Evolutionary conservation across 2,888 invertebrate genomes (phyloP).

Genomic region (Xestoiulus laeticollis): DNA sequence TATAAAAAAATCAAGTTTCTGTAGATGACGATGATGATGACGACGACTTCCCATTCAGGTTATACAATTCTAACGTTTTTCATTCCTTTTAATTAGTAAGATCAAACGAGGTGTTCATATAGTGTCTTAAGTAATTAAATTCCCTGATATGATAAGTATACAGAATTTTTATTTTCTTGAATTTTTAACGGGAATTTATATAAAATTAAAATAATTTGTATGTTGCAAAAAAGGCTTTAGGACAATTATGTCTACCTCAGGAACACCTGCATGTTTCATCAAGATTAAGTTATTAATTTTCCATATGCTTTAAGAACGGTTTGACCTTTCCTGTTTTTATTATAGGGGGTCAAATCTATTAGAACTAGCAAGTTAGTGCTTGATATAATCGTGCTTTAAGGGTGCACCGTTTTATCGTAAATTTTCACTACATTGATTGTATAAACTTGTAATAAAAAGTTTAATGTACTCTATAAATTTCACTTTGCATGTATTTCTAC

Average conservation of each 20-base stretch:
- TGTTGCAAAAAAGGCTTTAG: background rate
- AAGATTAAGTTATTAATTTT: background rate
- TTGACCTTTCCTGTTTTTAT: background rate
- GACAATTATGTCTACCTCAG: background rate
- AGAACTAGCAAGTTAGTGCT: background rate
- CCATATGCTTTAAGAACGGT: background rate
- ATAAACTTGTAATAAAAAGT: background rate
- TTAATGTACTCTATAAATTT: background rate
- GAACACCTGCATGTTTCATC: background rate
- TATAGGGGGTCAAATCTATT: background rate
- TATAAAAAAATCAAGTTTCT: no score
- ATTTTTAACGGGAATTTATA: background rate
- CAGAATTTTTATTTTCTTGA: background rate
- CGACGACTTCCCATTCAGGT: no score
- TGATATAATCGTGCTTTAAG: background rate
- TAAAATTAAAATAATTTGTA: background rate
- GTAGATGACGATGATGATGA: no score
- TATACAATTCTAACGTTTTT: no score
- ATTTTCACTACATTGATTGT: background rate
- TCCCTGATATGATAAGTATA: no score
- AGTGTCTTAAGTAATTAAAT: no score
- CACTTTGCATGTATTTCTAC: background rate
- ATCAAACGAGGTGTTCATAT: no score
- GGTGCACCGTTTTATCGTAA: background rate
- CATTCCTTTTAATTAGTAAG: no score